A percentile compares a stretch with the other conserved stretches of the same genome.
These are phyloP conservation scores for Rallus limicola DNA, from an alignment of 2,113 vertebrate species.

Conservation along the genomic window DNA sequence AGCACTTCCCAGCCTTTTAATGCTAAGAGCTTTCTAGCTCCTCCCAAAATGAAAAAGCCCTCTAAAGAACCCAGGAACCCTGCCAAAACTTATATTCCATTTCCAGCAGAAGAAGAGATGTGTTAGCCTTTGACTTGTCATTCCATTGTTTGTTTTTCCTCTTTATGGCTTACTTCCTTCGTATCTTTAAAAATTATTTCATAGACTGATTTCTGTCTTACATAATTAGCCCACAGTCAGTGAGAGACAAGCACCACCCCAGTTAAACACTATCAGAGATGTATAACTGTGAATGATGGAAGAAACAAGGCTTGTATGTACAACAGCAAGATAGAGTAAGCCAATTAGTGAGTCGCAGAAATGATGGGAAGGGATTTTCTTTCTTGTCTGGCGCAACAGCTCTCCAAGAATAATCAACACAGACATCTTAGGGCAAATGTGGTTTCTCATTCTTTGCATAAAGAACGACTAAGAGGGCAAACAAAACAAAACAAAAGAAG, in stretches of 20 bases:
- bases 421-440: not conserved
- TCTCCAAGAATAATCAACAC: not conserved
- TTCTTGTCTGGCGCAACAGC: not conserved
- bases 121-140: not conserved
- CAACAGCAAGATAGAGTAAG: not conserved
- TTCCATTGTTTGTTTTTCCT: not conserved
- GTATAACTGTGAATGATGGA: rapidly evolving
- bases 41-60: rapidly evolving
- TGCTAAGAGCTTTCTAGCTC: not conserved
- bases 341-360: not conserved
- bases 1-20: not conserved
- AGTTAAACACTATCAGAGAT: not conserved
- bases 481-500: rapidly evolving
- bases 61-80: not conserved
- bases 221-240: not conserved
- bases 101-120: not conserved
- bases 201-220: not conserved
- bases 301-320: not conserved
- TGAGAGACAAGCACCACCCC: rapidly evolving
- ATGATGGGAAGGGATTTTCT: not conserved
- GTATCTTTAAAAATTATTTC: not conserved
- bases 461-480: not conserved
- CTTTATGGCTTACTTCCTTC: not conserved
- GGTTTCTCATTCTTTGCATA: not conserved
- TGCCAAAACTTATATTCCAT: not conserved